Conservation (phyloP, 2,888 invertebrate species). For the Lasioglossum vierecki region DNA sequence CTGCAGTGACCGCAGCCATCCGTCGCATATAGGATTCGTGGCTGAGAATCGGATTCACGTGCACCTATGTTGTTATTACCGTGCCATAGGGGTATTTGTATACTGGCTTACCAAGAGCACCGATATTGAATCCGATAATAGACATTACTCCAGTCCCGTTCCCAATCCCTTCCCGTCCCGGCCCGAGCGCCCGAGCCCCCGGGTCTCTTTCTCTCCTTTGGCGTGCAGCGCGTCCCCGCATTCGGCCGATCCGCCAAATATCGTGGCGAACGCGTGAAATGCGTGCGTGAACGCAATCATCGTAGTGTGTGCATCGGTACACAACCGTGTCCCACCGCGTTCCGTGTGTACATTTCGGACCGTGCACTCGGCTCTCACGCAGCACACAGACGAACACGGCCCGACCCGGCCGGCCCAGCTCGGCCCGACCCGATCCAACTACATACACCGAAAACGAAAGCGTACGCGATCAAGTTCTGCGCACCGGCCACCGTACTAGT, state of each 20-base stretch:
- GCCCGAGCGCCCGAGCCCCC: background rate
- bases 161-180: slow-evolving; percentile 49
- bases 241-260: slow-evolving; percentile 67
- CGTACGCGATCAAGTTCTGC: slow-evolving; percentile 44
- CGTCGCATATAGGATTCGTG: slow-evolving; percentile 78
- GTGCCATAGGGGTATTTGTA: slow-evolving; percentile 83
- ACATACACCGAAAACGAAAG: slow-evolving; percentile 43
- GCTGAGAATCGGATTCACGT: slow-evolving; percentile 80
- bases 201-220: slow-evolving; percentile 11
- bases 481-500: slow-evolving; percentile 26
- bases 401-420: background rate
- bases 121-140: slow-evolving; percentile 84
- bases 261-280: slow-evolving; percentile 65
- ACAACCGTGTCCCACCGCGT: slow-evolving; percentile 39
- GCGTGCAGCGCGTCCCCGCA: slow-evolving; percentile 22
- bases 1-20: slow-evolving; percentile 77
- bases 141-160: slow-evolving; percentile 77
- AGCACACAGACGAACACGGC: slow-evolving; percentile 15
- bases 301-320: slow-evolving; percentile 59
- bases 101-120: slow-evolving; percentile 83
- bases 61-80: slow-evolving; percentile 82
- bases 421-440: background rate
- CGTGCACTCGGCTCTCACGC: slow-evolving; percentile 19
- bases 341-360: slow-evolving; percentile 30
- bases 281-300: slow-evolving; percentile 68